Evolutionary conservation across 2,888 invertebrate species (phyloP), one percentile per base, ranked within the genome.

Genomic region (Sympetrum striolatum): DNA sequence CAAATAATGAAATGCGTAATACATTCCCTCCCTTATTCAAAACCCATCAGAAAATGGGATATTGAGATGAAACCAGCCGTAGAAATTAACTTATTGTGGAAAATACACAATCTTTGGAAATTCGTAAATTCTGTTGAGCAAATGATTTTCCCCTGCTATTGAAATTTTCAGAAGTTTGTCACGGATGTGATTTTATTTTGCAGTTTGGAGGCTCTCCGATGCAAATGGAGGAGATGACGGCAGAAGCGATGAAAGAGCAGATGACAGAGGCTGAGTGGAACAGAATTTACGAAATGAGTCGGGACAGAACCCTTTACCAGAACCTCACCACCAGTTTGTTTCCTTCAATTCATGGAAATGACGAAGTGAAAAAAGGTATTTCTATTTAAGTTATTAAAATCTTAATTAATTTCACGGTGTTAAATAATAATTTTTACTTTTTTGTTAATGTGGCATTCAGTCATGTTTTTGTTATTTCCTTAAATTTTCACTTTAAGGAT

Each of bases 271-370:
- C 96, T 37, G 98, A 99, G 93, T 99, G 99, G 98, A 97, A 98
- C 93, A 98, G 98, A 94, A 96, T 99, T 91, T 98, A 98, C 93
- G 98, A 98, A 93, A 99, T 99, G 99, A 98, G 98, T n/a, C 96
- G 97, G 90, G 99, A 99, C 93, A 96, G 96, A 90, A 97, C 97
- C 93, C 94, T 99, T 0, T 98, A 98, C 94, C 95, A 96, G 92
- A 98, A 99, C 94, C 95, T 99, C 90, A 98, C 98, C 81, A 96
- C 96, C 90, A 97, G 98, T 93, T 95, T 99, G 81, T 99, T 99
- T 93, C 99, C 99, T 0, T 97, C 99, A 80, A 97, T 99, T 92
- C 98, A 99, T 93, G 99, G 99, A 0, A 98, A 98, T 93, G 99
- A 98, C 92, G 99, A 99, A 94, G 98, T 99, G 0, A 99, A 99